Evolutionary conservation across 2,113 vertebrate species (phyloP).

Genomic region (Hydrolagus affinis): DNA sequence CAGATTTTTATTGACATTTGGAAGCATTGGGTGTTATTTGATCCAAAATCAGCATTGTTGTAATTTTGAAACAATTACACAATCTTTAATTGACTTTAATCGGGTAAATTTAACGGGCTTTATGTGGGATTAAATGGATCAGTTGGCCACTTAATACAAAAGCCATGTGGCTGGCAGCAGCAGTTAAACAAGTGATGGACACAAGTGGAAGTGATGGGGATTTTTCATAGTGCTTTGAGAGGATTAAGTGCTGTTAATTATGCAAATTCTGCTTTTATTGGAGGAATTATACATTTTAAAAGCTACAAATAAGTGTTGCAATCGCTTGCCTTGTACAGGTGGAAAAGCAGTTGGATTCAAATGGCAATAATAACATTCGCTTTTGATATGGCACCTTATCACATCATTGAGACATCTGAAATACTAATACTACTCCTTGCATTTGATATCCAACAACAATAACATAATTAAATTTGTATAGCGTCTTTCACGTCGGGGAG

Average conservation of each 20-base stretch:
- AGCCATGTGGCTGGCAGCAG: background rate
- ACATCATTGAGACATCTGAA: too few relatives aligned
- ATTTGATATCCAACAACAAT: too few relatives aligned
- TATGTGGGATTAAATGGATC: constrained; percentile 15
- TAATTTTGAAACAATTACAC: background rate
- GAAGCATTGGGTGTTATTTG: background rate
- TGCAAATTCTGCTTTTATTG: background rate
- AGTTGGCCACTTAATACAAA: background rate
- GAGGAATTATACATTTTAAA: background rate
- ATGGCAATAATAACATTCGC: too few relatives aligned
- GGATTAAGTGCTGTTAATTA: background rate
- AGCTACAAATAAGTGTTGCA: background rate
- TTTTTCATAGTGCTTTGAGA: too few relatives aligned
- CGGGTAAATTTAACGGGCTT: background rate
- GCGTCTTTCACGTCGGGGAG: too few relatives aligned
- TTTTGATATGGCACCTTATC: too few relatives aligned
- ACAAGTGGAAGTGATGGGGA: background rate
- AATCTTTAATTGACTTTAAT: background rate
- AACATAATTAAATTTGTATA: too few relatives aligned
- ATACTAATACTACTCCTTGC: too few relatives aligned
- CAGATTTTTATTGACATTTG: too few relatives aligned
- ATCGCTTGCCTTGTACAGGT: background rate
- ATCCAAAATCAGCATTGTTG: background rate
- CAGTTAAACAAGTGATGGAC: background rate
- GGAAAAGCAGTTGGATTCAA: background rate